Base-by-base conservation (phyloP, 2,797 vertebrate species). In the Brotula barbata region DNA sequence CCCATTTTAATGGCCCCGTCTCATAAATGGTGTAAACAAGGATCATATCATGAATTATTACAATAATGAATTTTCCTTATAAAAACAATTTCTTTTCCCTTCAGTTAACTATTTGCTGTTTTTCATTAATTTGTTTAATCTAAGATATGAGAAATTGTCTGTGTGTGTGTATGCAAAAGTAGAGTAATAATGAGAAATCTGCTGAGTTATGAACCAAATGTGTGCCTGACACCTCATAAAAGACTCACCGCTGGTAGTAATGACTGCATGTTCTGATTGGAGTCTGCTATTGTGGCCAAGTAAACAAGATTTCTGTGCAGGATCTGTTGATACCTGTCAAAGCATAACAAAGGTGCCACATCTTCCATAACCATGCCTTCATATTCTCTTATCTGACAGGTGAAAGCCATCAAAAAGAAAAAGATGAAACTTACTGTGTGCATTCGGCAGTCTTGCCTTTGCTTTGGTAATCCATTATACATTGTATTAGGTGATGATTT, bases 181-280 rank as follows among this genome's bases (percentile, higher is more conserved):
- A 28, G 25, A 48, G 45, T 15, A 36, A 50, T 44, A 12, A 51
- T 63, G 21, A 2, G 10, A 19, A 17, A 54, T 64, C 14, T 21
- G 6, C 3, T 44, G 16, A 22, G 23, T 49, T 28, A 4, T 28
- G 8, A 28, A 28, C 25, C 25, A 4, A 4, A 37, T 34, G 34
- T 62, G 39, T 54, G 23, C 15, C 7, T 57, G 19, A 53, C 46
- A 64, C 43, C 16, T 51, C 3, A 45, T 15, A 25, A 28, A n/a
- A n/a, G 92, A 97, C 97, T 98, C 91, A 99, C 97, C 82, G 97
- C 96, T 76, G 97, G 96, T 77, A 99, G 93, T 68, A 99, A 93
- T 80, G 96, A 95, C 88, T 99, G 97, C 95, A 98, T 97, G 85
- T 98, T 99, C 85, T 99, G 97, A 90, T 98, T 99, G 67, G 97